phyloP scores from a whole-genome alignment of 2,888 invertebrate species.

The Therioaphis trifolii region DNA sequence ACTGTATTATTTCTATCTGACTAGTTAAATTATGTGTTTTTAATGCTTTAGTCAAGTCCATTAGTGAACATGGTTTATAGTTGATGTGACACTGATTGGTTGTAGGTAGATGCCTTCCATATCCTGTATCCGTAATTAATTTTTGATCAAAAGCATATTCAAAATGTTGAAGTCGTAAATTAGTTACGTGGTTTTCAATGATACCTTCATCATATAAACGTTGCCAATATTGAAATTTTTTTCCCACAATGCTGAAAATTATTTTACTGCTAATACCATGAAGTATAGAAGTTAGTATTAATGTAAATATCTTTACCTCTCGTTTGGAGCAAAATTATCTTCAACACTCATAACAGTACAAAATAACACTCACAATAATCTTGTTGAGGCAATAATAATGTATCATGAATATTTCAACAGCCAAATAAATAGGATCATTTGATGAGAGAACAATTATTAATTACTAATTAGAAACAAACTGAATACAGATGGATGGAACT shows the following conservation, averaged over 20 bases:
- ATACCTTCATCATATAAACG: not conserved
- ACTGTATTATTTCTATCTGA: not conserved
- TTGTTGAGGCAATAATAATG: no score
- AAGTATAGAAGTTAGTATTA: not conserved
- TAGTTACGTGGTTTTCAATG: not conserved
- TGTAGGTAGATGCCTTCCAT: not conserved
- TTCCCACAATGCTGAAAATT: constrained; percentile 41
- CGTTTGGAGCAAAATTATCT: not conserved
- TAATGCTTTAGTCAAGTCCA: constrained; percentile 1
- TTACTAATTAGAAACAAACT: no score
- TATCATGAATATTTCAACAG: no score
- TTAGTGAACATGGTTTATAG: constrained; percentile 11
- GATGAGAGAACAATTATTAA: no score
- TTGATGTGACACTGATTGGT: not conserved
- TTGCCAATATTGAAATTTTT: constrained; percentile 41
- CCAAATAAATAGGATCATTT: no score
- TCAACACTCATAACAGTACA: not conserved
- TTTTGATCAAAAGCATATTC: constrained; percentile 39
- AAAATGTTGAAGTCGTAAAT: constrained; percentile 21
- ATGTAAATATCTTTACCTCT: constrained; percentile 28
- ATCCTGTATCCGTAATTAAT: constrained; percentile 13
- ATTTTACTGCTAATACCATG: not conserved
- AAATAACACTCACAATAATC: no score
- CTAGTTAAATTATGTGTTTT: not conserved
- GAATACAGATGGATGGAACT: no score